Evolutionary conservation across 1,140 invertebrate species (phyloP), one percentile per base, ranked within the genome.

Genomic region (Neotoxoptera formosana): DNA sequence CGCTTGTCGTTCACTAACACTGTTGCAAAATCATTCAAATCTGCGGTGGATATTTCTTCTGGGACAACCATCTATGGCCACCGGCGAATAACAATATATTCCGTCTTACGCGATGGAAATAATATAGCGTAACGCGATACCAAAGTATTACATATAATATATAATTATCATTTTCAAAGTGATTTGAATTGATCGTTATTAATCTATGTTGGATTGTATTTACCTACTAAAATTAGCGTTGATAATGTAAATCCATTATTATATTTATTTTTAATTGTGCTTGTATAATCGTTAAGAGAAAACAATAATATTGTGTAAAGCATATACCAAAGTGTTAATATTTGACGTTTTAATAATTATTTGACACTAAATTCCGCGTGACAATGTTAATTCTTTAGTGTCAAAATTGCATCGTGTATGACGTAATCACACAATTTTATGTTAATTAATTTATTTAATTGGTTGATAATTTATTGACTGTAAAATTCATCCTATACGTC

Each of bases 271-370:
- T 67, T 67, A 90, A 90, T 67, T 67, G 23, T 90, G 60, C 41
- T 41, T 48, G 14, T 90, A n/a, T n/a, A 60, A 90, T 90, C 41
- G 23, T 90, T 67, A 90, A 90, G 25, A 34, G 21, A n/a, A 36
- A 89, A 53, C 9, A 21, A 91, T 83, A 47, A 51, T 48, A 83
- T 48, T 83, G 30, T 83, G 45, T 47, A 91, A 91, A 91, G 90
- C 90, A 47, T 83, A 91, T 91, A 91, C 90, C 90, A 91, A 91
- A 91, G 90, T 76, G 83, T 91, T 91, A 90, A 90, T 90, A 45
- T 67, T 45, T 53, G n/a, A 56, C 30, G 34, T 34, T 48, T 30
- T 34, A 48, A 87, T 47, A 21, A n/a, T 48, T 51, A 87, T 87
- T 87, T n/a, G 47, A 87, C 30, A 34, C 86, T 87, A 34, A 21